Evolutionary conservation across 2,797 vertebrate genomes (phyloP).

Genomic region (Crocidura indochinensis): DNA sequence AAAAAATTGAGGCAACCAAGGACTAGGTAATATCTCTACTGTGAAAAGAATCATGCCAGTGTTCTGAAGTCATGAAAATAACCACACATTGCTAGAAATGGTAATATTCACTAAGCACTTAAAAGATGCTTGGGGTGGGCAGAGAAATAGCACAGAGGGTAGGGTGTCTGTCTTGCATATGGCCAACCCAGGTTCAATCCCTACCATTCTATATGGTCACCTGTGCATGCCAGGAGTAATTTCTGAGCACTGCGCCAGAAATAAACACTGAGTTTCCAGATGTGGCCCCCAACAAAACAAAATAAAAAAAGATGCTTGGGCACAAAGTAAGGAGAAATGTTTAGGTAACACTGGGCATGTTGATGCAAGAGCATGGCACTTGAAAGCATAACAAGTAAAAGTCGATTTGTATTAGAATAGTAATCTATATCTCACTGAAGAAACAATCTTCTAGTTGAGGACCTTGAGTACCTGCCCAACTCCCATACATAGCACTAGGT

Average conservation of each 20-base stretch:
- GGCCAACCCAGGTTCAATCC: no score
- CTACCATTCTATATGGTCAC: no score
- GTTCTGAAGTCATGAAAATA: conserved; percentile 70
- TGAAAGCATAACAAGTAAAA: conserved; percentile 62
- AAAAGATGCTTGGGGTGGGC: conserved; percentile 29
- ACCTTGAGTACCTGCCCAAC: not conserved
- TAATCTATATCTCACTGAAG: conserved; percentile 50
- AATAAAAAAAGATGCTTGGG: not conserved
- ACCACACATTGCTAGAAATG: conserved; percentile 22
- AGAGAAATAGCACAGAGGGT: no score
- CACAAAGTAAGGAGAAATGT: conserved; percentile 21
- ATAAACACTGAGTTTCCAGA: no score
- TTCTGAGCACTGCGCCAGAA: no score
- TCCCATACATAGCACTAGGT: not conserved
- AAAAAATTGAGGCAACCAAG: conserved; percentile 62
- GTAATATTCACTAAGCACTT: conserved; percentile 45
- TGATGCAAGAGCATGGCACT: conserved; percentile 56
- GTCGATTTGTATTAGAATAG: conserved; percentile 60
- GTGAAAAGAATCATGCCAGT: conserved; percentile 44
- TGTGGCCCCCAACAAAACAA: conserved; percentile 23
- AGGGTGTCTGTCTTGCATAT: no score
- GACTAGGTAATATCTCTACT: conserved; percentile 59
- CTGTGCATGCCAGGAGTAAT: no score
- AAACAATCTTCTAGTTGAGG: conserved; percentile 18
- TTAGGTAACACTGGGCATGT: conserved; percentile 63